Evolutionary conservation across 2,888 invertebrate species (phyloP).

Genomic region (Drosophila prolongata): DNA sequence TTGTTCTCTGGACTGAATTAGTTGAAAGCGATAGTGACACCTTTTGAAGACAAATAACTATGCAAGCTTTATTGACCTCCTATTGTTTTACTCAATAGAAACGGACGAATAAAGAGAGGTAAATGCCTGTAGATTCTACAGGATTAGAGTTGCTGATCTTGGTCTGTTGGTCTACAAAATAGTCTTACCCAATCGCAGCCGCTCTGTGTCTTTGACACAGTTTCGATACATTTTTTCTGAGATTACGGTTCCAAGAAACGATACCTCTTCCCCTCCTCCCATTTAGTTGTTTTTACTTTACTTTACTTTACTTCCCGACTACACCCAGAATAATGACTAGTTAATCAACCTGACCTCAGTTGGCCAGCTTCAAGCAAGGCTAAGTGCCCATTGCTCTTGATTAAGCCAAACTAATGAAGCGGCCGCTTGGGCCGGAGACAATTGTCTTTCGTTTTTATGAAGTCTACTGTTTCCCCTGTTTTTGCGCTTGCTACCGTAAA

Average conservation of each 20-base stretch:
- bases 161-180: not conserved
- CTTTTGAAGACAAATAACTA: no score
- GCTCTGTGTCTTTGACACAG: not conserved
- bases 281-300: not conserved
- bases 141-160: not conserved
- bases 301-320: not conserved
- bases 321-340: constrained; percentile 27
- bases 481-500: constrained; percentile 38
- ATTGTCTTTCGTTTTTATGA: constrained; percentile 32
- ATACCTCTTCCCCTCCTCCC: not conserved
- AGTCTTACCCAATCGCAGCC: no score
- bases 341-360: constrained; percentile 34
- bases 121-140: not conserved
- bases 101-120: no score
- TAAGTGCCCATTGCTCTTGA: constrained; percentile 34
- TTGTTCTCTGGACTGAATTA: no score
- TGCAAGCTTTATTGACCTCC: no score
- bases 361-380: constrained; percentile 16
- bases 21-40: no score
- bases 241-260: not conserved
- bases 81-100: no score
- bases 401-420: constrained; percentile 41
- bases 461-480: constrained; percentile 8
- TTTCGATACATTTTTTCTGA: not conserved
- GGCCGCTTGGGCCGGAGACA: constrained; percentile 22